Evolutionary conservation across 2,797 vertebrate species (phyloP).

Genomic region (Hozukius guyotensis): DNA sequence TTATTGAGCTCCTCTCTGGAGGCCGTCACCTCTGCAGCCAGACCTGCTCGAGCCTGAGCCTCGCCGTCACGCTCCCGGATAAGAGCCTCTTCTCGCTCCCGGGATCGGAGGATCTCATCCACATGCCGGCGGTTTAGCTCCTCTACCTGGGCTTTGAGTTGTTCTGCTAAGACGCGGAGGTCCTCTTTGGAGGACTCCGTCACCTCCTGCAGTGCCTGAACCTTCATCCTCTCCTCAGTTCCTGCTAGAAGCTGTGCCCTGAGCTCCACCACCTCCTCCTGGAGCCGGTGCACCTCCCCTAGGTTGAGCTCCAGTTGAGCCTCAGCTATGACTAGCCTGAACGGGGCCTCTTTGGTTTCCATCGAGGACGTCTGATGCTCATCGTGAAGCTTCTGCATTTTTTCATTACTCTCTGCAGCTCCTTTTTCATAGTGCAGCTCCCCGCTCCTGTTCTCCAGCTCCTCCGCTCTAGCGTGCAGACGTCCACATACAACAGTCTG

Average conservation of each 20-base stretch:
- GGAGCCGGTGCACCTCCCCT: slow-evolving; percentile 83
- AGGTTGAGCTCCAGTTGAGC: slow-evolving; percentile 85
- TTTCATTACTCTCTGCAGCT: slow-evolving; percentile 77
- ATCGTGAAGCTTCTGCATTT: slow-evolving; percentile 46
- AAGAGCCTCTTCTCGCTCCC: slow-evolving; percentile 81
- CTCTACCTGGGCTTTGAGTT: slow-evolving; percentile 87
- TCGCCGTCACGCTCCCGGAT: slow-evolving; percentile 75
- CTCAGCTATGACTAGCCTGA: slow-evolving; percentile 82
- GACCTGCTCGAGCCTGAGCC: slow-evolving; percentile 71
- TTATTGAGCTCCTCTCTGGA: slow-evolving; percentile 83
- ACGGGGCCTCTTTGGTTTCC: slow-evolving; percentile 72
- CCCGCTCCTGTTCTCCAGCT: slow-evolving; percentile 67
- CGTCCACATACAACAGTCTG: slow-evolving; percentile 71
- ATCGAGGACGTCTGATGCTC: slow-evolving; percentile 38
- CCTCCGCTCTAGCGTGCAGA: slow-evolving; percentile 75
- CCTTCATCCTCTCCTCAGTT: slow-evolving; percentile 81
- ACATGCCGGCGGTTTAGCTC: slow-evolving; percentile 87
- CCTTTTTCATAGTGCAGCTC: slow-evolving; percentile 77
- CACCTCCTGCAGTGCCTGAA: slow-evolving; percentile 84
- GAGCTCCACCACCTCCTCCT: slow-evolving; percentile 83
- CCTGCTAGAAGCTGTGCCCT: slow-evolving; percentile 82
- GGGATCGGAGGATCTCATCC: slow-evolving; percentile 85
- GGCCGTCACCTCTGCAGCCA: slow-evolving; percentile 76
- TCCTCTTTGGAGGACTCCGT: slow-evolving; percentile 81
- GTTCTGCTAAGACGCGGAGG: slow-evolving; percentile 82